phyloP scores from a whole-genome alignment of 1,140 invertebrate genomes.

The Probaryconus sp. region DNA sequence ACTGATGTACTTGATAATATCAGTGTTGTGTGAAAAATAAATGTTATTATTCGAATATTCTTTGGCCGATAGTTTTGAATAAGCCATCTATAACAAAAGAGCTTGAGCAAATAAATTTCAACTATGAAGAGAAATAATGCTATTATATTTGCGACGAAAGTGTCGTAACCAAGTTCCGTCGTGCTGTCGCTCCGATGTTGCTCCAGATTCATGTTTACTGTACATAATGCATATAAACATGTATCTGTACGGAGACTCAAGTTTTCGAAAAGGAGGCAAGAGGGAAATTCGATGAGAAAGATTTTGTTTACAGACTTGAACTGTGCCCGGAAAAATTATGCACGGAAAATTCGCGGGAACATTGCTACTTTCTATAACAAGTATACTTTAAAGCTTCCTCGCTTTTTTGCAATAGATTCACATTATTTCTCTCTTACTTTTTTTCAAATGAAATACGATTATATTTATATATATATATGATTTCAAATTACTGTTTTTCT shows the following conservation, averaged over 20 bases:
- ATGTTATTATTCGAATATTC: constrained; percentile 10
- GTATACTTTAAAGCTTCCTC: neutral
- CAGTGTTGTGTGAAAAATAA: too few relatives aligned
- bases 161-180: constrained; percentile 26
- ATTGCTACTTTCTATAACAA: neutral
- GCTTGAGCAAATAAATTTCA: constrained; percentile 39
- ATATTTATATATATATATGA: too few relatives aligned
- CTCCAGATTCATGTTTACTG: constrained; percentile 27
- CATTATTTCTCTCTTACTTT: too few relatives aligned
- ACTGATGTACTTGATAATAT: too few relatives aligned
- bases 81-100: constrained; percentile 24
- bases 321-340: neutral
- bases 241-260: neutral
- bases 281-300: constrained; percentile 13
- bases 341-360: neutral
- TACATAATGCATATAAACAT: constrained; percentile 41
- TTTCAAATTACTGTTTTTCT: too few relatives aligned
- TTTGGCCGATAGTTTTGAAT: constrained; percentile 9
- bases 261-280: constrained; percentile 4
- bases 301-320: constrained; percentile 13
- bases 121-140: constrained; percentile 36
- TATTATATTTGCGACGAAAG: constrained; percentile 42
- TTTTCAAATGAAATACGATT: too few relatives aligned
- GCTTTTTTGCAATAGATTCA: constrained; percentile 13
- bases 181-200: constrained; percentile 17